phyloP scores from a whole-genome alignment of 2,797 vertebrate species.

The Dermochelys coriacea region DNA sequence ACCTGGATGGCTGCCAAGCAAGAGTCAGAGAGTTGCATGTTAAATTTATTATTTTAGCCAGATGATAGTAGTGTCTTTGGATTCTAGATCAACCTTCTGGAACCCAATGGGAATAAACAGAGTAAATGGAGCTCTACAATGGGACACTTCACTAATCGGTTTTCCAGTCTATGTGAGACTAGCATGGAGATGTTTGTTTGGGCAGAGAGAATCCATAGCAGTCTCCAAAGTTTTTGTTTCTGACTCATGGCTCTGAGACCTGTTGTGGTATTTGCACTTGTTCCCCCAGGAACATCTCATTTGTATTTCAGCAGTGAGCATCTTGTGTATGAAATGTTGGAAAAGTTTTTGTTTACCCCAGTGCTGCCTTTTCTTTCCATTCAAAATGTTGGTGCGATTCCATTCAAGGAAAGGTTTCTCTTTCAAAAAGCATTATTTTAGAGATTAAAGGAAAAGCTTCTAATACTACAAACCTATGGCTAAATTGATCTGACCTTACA shows the following conservation, averaged over 20 bases:
- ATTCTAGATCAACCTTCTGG: constrained; percentile 69
- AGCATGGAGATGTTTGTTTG: constrained; percentile 7
- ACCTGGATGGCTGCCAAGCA: constrained; percentile 47
- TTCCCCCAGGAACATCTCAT: constrained; percentile 2
- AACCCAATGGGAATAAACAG: constrained; percentile 64
- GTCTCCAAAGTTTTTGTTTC: neutral
- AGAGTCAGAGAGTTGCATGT: constrained; percentile 52
- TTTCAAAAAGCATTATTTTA: neutral
- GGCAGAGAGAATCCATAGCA: constrained; percentile 7
- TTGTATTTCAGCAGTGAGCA: neutral
- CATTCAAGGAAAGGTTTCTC: neutral
- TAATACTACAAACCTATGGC: neutral
- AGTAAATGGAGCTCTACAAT: constrained; percentile 10
- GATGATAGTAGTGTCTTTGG: constrained; percentile 70
- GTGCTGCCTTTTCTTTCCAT: neutral
- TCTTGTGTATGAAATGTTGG: neutral
- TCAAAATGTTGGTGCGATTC: neutral
- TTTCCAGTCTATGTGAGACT: constrained; percentile 24
- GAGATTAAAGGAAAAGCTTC: neutral
- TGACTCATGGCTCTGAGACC: constrained; percentile 17
- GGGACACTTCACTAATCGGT: neutral
- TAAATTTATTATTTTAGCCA: constrained; percentile 73
- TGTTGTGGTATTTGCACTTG: neutral
- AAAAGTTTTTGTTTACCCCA: neutral
- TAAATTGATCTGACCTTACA: neutral